Evolutionary conservation across 2,888 invertebrate species (phyloP), one percentile per base, ranked within the genome.

Genomic region (Alentia gelatinosa): DNA sequence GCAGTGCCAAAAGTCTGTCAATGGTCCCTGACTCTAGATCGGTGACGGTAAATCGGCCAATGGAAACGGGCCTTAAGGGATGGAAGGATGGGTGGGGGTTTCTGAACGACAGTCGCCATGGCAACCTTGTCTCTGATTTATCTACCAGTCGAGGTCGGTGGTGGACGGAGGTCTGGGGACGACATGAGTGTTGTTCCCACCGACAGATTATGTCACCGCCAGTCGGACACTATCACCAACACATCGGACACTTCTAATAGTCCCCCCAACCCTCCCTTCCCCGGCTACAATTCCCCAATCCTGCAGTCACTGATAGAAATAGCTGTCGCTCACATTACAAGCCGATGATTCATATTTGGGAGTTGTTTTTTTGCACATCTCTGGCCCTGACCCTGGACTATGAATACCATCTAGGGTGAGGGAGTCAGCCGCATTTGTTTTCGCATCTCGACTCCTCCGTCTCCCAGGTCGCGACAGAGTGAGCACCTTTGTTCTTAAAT

Each of bases 41-140:
- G n/a, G n/a, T n/a, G n/a, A n/a, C n/a, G n/a, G n/a, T n/a, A n/a
- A n/a, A n/a, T n/a, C n/a, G n/a, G n/a, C n/a, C n/a, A n/a, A n/a
- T n/a, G n/a, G n/a, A n/a, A n/a, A n/a, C n/a, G n/a, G n/a, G n/a
- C n/a, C n/a, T n/a, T n/a, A n/a, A n/a, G n/a, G n/a, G n/a, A n/a
- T n/a, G n/a, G n/a, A n/a, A n/a, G n/a, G n/a, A n/a, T n/a, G n/a
- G n/a, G n/a, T n/a, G n/a, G n/a, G n/a, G n/a, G n/a, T n/a, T n/a
- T n/a, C n/a, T n/a, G n/a, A 47, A 7, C 19, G 47, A n/a, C 68
- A 68, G 68, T 68, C 26, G 26, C 68, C 68, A 68, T 68, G 68
- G 68, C 68, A 30, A 68, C 68, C 68, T 68, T 68, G 68, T 68
- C 68, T 68, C 68, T 68, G 68, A 30, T 68, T 30, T 68, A 68